Base-by-base conservation (phyloP, 2,797 vertebrate species). In the Poecilia gillii region DNA sequence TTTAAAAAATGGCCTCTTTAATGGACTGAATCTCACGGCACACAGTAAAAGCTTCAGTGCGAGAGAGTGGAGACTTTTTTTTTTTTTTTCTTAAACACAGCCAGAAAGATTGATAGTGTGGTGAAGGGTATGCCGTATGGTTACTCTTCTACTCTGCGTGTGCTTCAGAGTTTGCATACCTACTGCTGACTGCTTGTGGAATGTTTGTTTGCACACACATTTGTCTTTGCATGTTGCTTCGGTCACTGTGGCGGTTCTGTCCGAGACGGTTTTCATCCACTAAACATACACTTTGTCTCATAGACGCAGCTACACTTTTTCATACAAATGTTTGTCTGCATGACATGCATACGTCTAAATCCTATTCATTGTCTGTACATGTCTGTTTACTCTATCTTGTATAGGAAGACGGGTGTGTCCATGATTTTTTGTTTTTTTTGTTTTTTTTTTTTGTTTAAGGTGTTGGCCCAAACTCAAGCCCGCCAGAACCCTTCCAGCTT, bases 351-450 rank as follows among this genome's bases (percentile, higher is more conserved):
- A 59, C 45, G 36, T 55, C 77, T 70, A 84, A 83, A 72, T 85
- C 82, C 68, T 43, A 28, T 74, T 78, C 76, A 85, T 83, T 91
- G 86, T 90, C 82, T 84, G 46, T 68, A 57, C 90, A 89, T 86
- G 89, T 46, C 74, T 85, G 83, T 85, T 81, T 84, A 84, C 81
- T 79, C 74, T 57, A 72, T 62, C 45, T 73, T 85, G 79, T 83
- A 72, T 77, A 76, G 77, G 13, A 84, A 82, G 76, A 72, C 82
- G 81, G 87, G 94, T 90, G 93, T 91, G 89, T 66, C 77, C 59
- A 39, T 70, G 39, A 72, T 18, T 68, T 25, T 41, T 68, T 39
- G 13, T 59, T 59, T 59, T 14, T 90, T 92, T 90, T 89, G 85
- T 6, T 25, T 68, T 43, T 45, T 43, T 13, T 45, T 20, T 16